Conservation (phyloP, 2,888 invertebrate genomes). For the Neoscelio sp. region DNA sequence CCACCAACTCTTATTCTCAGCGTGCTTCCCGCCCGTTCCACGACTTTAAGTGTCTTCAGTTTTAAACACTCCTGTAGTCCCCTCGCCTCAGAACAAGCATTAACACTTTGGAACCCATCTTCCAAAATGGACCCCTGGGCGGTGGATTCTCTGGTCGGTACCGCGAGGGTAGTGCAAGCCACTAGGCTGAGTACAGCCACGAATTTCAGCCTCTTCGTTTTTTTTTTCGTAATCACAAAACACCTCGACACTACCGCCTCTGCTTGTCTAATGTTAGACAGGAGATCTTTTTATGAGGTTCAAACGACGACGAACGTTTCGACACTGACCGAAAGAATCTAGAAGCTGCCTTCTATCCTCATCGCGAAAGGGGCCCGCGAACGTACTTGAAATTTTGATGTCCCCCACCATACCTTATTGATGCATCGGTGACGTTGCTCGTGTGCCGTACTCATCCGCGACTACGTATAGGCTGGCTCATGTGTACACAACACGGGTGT, state of each 20-base stretch:
- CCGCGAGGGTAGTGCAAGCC: constrained; percentile 76
- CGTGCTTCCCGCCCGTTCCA: constrained; percentile 89
- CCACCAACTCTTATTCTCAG: constrained; percentile 85
- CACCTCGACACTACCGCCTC: constrained; percentile 66
- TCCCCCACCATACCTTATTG: constrained; percentile 80
- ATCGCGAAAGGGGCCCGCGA: constrained; percentile 83
- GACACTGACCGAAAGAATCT: constrained; percentile 83
- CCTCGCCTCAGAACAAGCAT: constrained; percentile 87
- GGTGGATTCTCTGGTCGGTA: constrained; percentile 76
- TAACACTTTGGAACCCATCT: constrained; percentile 79
- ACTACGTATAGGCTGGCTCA: constrained; percentile 67
- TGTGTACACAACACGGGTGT: constrained; percentile 70
- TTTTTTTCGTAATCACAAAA: constrained; percentile 54
- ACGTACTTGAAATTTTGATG: constrained; percentile 84
- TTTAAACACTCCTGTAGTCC: constrained; percentile 89
- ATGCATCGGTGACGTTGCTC: constrained; percentile 72
- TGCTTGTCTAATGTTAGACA: constrained; percentile 51
- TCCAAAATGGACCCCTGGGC: constrained; percentile 76
- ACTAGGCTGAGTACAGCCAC: constrained; percentile 77
- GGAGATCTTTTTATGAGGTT: constrained; percentile 72
- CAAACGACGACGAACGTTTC: constrained; percentile 82
- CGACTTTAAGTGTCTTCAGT: constrained; percentile 89
- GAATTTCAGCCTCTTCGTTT: constrained; percentile 78
- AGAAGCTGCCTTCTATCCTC: constrained; percentile 83
- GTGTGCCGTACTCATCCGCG: constrained; percentile 66